Conservation (phyloP, 30 jellyfish, hydroid and myxozoan genomes). For the Aurelia coerulea region DNA sequence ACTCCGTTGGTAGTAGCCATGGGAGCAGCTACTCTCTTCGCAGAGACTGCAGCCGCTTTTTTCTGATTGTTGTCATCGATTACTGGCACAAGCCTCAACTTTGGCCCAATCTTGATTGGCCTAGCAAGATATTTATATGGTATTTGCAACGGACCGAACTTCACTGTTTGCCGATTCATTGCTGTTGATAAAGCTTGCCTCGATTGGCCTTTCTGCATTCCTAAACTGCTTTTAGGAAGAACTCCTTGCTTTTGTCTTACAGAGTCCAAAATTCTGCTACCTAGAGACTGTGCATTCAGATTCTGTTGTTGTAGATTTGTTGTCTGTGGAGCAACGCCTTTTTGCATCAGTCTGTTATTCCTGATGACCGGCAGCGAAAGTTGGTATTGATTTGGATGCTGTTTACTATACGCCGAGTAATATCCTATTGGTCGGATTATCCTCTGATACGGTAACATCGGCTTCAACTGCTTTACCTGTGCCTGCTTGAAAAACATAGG, state of each 20-base stretch:
- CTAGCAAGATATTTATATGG: conserved; percentile 48
- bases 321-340: neutral
- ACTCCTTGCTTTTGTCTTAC: neutral
- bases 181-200: neutral
- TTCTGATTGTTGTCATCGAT: neutral
- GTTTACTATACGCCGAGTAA: neutral
- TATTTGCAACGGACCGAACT: conserved; percentile 46
- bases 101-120: conserved; percentile 57
- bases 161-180: neutral
- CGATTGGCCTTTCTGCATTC: neutral
- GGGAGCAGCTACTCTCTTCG: neutral
- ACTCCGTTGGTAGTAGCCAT: neutral
- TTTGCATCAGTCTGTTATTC: neutral
- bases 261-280: too few species aligned
- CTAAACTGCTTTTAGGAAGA: neutral
- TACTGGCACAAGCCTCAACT: conserved; percentile 60
- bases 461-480: neutral
- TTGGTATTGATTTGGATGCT: neutral
- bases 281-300: too few species aligned
- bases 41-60: neutral
- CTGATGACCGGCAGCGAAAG: conserved; percentile 5
- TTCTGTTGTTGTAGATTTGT: neutral
- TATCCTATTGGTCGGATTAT: neutral
- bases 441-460: conserved; percentile 41
- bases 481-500: neutral